Evolutionary conservation across 1,140 invertebrate species (phyloP).

Genomic region (Maconellicoccus hirsutus): DNA sequence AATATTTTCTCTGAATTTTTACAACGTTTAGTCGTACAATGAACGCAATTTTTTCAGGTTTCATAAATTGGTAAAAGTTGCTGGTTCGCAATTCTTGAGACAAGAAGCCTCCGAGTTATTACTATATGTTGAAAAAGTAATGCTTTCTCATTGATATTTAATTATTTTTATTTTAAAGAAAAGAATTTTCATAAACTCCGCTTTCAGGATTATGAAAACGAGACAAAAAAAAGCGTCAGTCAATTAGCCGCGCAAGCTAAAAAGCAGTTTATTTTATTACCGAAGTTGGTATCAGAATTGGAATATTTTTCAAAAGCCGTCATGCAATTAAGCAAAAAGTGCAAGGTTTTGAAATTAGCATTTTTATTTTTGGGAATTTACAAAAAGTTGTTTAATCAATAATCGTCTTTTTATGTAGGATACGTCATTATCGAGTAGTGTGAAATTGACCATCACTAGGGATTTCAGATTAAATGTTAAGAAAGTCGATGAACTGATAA

Average conservation of each 20-base stretch:
- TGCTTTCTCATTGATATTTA: no score
- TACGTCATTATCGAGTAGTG: slow-evolving; percentile 26
- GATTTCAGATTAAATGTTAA: slow-evolving; percentile 31
- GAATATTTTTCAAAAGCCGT: slow-evolving; percentile 31
- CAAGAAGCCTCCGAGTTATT: slow-evolving; percentile 26
- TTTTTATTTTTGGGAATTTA: neutral
- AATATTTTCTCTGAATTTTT: neutral
- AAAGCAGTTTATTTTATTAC: slow-evolving; percentile 30
- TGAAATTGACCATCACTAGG: slow-evolving; percentile 30
- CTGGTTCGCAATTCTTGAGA: slow-evolving; percentile 28
- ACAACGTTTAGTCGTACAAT: neutral
- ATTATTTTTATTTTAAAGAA: no score
- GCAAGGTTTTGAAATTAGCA: slow-evolving; percentile 27
- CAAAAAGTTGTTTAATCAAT: neutral
- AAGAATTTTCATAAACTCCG: no score
- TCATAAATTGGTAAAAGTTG: slow-evolving; percentile 30
- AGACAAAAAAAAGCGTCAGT: slow-evolving; percentile 26
- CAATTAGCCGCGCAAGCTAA: slow-evolving; percentile 28
- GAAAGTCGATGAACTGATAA: slow-evolving; percentile 29
- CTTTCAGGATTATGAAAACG: slow-evolving; percentile 31
- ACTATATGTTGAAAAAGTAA: slow-evolving; percentile 11
- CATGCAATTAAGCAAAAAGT: slow-evolving; percentile 29
- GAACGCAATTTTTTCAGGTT: slow-evolving; percentile 26
- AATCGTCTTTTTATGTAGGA: slow-evolving; percentile 26
- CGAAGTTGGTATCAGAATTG: slow-evolving; percentile 30